These are phyloP conservation scores for Bradysia coprophila DNA, from an alignment of 1,140 invertebrate genomes.

Conservation along the genomic window DNA sequence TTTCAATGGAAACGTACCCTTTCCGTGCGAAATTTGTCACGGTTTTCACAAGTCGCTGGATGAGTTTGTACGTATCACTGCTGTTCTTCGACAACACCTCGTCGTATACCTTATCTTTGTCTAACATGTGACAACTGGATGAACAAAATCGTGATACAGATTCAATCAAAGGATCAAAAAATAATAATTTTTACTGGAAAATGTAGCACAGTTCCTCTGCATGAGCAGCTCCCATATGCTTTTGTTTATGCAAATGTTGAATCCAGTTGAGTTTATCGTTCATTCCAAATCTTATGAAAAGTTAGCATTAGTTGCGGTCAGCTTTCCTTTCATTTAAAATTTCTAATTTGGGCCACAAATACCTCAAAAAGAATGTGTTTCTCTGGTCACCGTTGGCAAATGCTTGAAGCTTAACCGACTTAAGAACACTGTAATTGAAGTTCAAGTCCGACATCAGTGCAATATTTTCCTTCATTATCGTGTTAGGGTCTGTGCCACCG, in stretches of 20 bases:
- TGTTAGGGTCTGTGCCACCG: neutral
- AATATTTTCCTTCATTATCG: neutral
- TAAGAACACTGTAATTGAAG: neutral
- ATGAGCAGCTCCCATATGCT: neutral
- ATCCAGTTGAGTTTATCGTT: neutral
- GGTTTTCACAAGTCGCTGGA: neutral
- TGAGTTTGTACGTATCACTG: neutral
- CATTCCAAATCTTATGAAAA: neutral
- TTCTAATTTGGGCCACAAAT: neutral
- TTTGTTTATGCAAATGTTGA: neutral
- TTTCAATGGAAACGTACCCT: neutral
- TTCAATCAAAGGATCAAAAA: neutral
- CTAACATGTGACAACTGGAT: neutral
- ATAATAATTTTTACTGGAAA: neutral
- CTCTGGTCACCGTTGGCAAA: neutral
- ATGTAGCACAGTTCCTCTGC: neutral
- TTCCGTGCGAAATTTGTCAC: neutral
- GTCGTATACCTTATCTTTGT: neutral
- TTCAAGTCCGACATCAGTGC: neutral
- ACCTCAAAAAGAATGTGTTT: neutral
- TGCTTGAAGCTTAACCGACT: neutral
- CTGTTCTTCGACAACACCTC: neutral
- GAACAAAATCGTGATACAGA: neutral
- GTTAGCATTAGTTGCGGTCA: neutral
- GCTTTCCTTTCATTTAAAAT: neutral